Evolutionary conservation across 2,797 vertebrate genomes (phyloP).

Genomic region (Tympanoctomys barrerae): DNA sequence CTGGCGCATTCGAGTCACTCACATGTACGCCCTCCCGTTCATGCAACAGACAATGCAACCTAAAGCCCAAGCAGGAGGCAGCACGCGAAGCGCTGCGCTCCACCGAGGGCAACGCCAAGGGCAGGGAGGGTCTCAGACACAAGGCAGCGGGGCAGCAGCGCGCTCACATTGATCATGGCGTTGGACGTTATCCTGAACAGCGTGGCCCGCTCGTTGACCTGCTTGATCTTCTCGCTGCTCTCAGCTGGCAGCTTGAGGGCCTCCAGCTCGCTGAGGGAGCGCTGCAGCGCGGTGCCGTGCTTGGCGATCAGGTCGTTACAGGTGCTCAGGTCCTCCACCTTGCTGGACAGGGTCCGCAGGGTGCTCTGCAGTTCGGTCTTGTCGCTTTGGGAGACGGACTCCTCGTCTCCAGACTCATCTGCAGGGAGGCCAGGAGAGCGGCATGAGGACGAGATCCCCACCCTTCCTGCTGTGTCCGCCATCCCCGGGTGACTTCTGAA

Average conservation of each 20-base stretch:
- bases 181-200: constrained; percentile 98
- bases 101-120: background rate
- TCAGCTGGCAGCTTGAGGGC: constrained; percentile 91
- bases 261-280: constrained; percentile 97
- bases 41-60: background rate
- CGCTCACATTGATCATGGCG: constrained; percentile 98
- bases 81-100: background rate
- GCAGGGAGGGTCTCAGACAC: background rate
- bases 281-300: constrained; percentile 97
- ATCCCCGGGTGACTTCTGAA: fast-evolving
- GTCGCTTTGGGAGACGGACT: constrained; percentile 91
- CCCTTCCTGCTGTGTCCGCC: background rate
- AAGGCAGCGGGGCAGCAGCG: background rate
- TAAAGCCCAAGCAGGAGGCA: background rate
- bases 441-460: background rate
- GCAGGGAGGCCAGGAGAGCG: background rate
- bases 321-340: constrained; percentile 97
- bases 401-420: constrained; percentile 98
- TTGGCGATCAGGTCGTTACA: constrained; percentile 99
- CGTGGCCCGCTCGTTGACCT: constrained; percentile 97
- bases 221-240: constrained; percentile 95
- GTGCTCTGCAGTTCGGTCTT: constrained; percentile 96
- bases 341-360: constrained; percentile 94
- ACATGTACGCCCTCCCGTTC: background rate
- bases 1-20: background rate